A percentile compares a stretch with the other conserved stretches of the same genome.
Evolutionary conservation across 2,888 invertebrate species (phyloP).

Genomic region (Linnaemya tessellans): DNA sequence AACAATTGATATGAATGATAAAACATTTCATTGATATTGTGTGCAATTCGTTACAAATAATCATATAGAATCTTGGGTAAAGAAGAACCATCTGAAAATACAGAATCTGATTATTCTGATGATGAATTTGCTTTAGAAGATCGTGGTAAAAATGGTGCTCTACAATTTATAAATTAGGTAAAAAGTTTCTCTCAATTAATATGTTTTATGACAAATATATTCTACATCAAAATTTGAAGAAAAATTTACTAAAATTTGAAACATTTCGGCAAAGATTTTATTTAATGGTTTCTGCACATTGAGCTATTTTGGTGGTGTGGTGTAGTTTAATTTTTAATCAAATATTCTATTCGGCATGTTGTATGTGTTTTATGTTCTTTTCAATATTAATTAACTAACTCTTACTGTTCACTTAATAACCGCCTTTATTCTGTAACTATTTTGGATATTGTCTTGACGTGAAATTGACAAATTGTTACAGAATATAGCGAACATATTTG

Average conservation of each 20-base stretch:
- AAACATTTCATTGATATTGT: conserved; percentile 29
- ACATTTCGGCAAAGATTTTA: conserved; percentile 32
- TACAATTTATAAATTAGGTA: conserved; percentile 71
- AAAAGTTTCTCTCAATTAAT: conserved; percentile 26
- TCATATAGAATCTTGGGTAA: conserved; percentile 66
- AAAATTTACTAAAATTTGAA: neutral
- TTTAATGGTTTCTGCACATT: conserved; percentile 39
- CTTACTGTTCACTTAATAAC: neutral
- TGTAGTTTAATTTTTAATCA: neutral
- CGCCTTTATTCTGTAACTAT: too few species aligned
- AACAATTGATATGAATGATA: conserved; percentile 16
- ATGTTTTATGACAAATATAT: conserved; percentile 12
- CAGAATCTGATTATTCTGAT: conserved; percentile 71
- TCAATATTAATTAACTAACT: conserved; percentile 30
- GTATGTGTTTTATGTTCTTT: neutral
- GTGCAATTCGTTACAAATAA: conserved; percentile 40
- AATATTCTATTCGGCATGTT: conserved; percentile 18
- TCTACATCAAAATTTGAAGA: conserved; percentile 9
- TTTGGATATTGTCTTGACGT: too few species aligned
- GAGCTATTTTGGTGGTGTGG: conserved; percentile 36
- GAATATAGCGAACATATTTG: too few species aligned
- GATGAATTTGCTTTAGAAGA: conserved; percentile 72
- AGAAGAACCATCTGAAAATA: conserved; percentile 64
- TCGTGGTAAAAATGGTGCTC: conserved; percentile 66
- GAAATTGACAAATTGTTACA: too few species aligned